Evolutionary conservation across 2,797 vertebrate species (phyloP), one percentile per base, ranked within the genome.

Genomic region (Lagodon rhomboides): DNA sequence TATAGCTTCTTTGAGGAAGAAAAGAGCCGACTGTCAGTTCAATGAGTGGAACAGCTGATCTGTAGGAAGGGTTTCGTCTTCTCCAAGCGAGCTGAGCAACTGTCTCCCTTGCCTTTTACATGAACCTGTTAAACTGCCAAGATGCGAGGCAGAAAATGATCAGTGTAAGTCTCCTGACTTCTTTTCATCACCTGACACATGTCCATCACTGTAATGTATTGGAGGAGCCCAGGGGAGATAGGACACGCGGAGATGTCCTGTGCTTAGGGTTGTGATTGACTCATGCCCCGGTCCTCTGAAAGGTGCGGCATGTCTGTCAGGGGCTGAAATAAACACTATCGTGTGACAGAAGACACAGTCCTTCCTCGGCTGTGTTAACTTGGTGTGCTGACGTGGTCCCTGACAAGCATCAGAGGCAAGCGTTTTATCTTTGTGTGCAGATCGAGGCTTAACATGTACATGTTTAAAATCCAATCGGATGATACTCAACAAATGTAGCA

Each of bases 21-120:
- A 63, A 79, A 81, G 80, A 85, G 68, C 58, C 22, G 76, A 87
- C 81, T 88, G 90, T 87, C 90, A 87, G 64, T 23, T 85, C 54
- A 51, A 41, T 62, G 75, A 73, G 70, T 88, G 82, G 79, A 91
- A 91, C 90, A 94, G 89, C 88, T 91, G 91, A 93, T 90, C 89
- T 79, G 86, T 87, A 85, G 83, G 84, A 94, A 87, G 89, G 87
- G 65, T 82, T 80, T 84, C 73, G 87, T 86, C 88, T 83, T 83
- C 79, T 89, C 87, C 82, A 79, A 85, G 71, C 85, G 76, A 90
- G 69, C 75, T 23, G 62, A 73, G 79, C 79, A 68, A 85, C 77
- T 69, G 75, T 84, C 85, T 71, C 46, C 88, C 72, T 87, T 78
- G 66, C 75, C 77, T 82, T 86, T 77, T 61, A 84, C 87, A 84